Evolutionary conservation across 2,113 vertebrate genomes (phyloP), one percentile per base, ranked within the genome.

Genomic region (Hirundichthys speculiger): DNA sequence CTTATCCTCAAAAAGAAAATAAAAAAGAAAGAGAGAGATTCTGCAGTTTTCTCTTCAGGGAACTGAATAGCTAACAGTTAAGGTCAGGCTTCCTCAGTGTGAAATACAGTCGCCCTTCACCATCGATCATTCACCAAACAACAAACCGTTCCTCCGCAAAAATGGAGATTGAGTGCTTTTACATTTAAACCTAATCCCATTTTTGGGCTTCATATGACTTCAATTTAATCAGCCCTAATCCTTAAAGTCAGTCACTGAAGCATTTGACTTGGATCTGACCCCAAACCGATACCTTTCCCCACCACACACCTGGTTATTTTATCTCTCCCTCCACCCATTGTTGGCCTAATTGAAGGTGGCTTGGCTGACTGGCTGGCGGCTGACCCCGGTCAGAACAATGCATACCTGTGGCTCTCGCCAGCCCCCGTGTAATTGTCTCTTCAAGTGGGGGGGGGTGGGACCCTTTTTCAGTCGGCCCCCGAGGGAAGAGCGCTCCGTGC

Each of bases 271-370:
- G 77, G 83, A 70, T 61, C 54, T 91, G 91, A 91, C 88, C 89
- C 86, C 79, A 77, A 83, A 88, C 82, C 14, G 69, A 87, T 87
- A 74, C 86, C 84, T 89, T 77, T 86, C 79, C 75, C 77, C 72
- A 80, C 46, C 77, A 87, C 82, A 88, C 86, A 91, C 91, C 90
- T 90, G 89, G 91, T 86, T 83, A 86, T 86, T 90, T 90, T 88
- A 90, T 90, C 90, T 89, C 72, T 27, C 70, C 60, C 43, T 42
- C 15, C 39, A 0, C 76, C 88, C 68, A 85, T 90, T 89, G 86
- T 91, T 75, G 75, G 69, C 50, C 77, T 88, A 89, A 88, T 88
- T 88, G 86, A 79, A 57, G 59, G 56, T 76, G 77, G 68, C 73
- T 72, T 12, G 70, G 67, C 59, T 68, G 74, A 43, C 56, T 77